Evolutionary conservation across 2,888 invertebrate genomes (phyloP).

Genomic region (Junonia oenone): DNA sequence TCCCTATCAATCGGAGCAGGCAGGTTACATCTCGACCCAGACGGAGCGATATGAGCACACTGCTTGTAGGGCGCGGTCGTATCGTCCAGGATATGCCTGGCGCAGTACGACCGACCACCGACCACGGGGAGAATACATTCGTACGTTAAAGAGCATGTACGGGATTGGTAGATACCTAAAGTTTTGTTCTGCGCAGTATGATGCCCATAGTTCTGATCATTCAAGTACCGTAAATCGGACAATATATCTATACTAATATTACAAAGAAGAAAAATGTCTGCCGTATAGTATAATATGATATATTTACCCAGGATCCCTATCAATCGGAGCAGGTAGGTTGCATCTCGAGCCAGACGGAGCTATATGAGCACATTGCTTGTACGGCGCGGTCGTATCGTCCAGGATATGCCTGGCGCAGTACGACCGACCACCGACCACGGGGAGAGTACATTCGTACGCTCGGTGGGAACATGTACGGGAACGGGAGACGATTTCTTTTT

Average conservation of each 20-base stretch:
- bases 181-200: too few relatives aligned
- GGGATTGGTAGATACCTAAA: too few relatives aligned
- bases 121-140: conserved; percentile 84
- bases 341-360: conserved; percentile 86
- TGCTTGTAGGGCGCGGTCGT: conserved; percentile 90
- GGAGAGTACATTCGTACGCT: conserved; percentile 83
- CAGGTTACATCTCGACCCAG: conserved; percentile 86
- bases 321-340: conserved; percentile 84
- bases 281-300: conserved; percentile 86
- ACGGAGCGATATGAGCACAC: conserved; percentile 84
- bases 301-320: conserved; percentile 49
- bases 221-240: too few relatives aligned
- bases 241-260: too few relatives aligned
- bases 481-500: conserved; percentile 81
- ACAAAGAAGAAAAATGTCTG: too few relatives aligned
- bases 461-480: conserved; percentile 83
- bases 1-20: conserved; percentile 81
- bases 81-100: conserved; percentile 90
- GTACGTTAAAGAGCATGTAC: conserved; percentile 81
- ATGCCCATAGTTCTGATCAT: too few relatives aligned
- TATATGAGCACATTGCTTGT: conserved; percentile 86
- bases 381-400: conserved; percentile 89
- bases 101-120: conserved; percentile 87
- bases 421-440: conserved; percentile 84
- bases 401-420: conserved; percentile 92